Evolutionary conservation across 2,797 vertebrate species (phyloP).

Genomic region (Acanthurus lineatus): DNA sequence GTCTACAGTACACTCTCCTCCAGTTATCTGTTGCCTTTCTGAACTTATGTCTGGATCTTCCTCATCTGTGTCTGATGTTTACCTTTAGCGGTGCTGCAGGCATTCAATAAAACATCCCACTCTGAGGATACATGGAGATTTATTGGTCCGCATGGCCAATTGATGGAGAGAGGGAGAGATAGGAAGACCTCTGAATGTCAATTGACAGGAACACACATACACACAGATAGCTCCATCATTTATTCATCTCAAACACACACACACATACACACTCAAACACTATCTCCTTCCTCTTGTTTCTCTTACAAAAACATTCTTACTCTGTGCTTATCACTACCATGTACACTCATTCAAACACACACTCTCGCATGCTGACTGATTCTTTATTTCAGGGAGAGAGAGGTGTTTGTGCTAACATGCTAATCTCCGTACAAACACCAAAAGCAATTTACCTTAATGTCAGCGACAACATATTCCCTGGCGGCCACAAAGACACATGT

Average conservation of each 20-base stretch:
- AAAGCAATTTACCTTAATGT: slow-evolving; percentile 57
- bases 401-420: slow-evolving; percentile 24
- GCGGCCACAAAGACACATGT: background rate
- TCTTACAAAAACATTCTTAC: slow-evolving; percentile 32
- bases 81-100: slow-evolving; percentile 12
- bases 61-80: slow-evolving; percentile 46
- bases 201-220: slow-evolving; percentile 32
- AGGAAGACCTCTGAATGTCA: slow-evolving; percentile 63
- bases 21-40: slow-evolving; percentile 15
- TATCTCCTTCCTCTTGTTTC: slow-evolving; percentile 4
- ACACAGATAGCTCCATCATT: background rate
- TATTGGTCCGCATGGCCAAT: slow-evolving; percentile 54
- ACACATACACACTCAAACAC: slow-evolving; percentile 3
- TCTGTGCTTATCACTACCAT: slow-evolving; percentile 29
- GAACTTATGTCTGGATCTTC: slow-evolving; percentile 30
- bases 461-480: slow-evolving; percentile 37
- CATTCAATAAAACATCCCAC: slow-evolving; percentile 57
- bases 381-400: slow-evolving; percentile 23
- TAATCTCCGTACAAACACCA: slow-evolving; percentile 45
- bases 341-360: background rate
- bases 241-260: slow-evolving; percentile 13
- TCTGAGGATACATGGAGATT: slow-evolving; percentile 51
- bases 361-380: slow-evolving; percentile 3
- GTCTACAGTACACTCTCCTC: slow-evolving; percentile 1
- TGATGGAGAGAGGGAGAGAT: slow-evolving; percentile 45